phyloP scores from a whole-genome alignment of 2,113 vertebrate genomes.

The Alethe castanea region DNA sequence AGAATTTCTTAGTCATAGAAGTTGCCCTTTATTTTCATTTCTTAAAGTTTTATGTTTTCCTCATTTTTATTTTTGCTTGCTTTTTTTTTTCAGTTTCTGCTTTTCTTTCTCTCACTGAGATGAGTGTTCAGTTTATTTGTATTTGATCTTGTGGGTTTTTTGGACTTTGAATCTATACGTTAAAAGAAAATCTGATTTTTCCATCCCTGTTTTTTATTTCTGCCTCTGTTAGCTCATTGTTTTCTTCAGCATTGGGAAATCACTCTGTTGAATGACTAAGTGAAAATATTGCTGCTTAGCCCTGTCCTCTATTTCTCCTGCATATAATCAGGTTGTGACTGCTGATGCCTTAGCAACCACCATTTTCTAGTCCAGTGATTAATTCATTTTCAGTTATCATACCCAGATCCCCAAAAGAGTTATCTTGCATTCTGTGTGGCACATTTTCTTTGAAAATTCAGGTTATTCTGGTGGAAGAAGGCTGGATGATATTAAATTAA shows the following conservation, averaged over 20 bases:
- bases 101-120: not conserved
- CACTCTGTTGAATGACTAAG: not conserved
- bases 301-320: not conserved
- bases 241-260: not conserved
- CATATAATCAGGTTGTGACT: not conserved
- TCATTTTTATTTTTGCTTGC: fast-evolving
- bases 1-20: not conserved
- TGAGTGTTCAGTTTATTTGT: not conserved
- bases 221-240: not conserved
- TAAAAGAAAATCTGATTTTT: not conserved
- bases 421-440: not conserved
- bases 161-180: not conserved
- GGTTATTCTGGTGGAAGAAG: not conserved
- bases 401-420: not conserved
- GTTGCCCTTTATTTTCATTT: not conserved
- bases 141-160: not conserved
- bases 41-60: not conserved
- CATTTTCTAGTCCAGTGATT: not conserved
- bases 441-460: not conserved
- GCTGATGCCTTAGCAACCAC: not conserved
- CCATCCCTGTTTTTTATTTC: not conserved
- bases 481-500: not conserved
- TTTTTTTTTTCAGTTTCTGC: not conserved
- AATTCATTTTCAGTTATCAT: not conserved
- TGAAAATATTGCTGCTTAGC: not conserved